Base-by-base conservation (phyloP, 2,113 vertebrate genomes). In the Ceuthmochares aereus region DNA sequence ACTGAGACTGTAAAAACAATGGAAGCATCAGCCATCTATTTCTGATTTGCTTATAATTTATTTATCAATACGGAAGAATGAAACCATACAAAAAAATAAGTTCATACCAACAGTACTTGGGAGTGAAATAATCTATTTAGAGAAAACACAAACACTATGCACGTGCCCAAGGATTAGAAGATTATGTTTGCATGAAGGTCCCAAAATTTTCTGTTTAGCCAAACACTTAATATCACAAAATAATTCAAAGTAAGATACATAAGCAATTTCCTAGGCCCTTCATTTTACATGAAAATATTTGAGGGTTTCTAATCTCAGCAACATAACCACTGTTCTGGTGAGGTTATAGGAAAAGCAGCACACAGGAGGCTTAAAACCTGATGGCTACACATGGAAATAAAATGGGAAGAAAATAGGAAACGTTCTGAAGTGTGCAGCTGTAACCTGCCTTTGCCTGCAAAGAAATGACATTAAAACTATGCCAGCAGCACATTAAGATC, bases 391-490 rank as follows among this genome's bases (percentile, higher is more conserved):
- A 63, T 0, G 6, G 47, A 74, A 93, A 87, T 83, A 75, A 86
- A 93, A 70, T 2, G 5, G 64, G 25, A 95, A 90, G 90, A 80
- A 92, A 95, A 84, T 52, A 86, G 84, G 86, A 95, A 95, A 67
- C 40, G 56, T 87, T 95, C 64, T 49, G 20, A 92, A 87, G 73
- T 13, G 16, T 86, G 81, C 68, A 95, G 80, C 83, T 94, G 68
- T 83, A 93, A 77, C 68, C 68, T 84, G 79, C 67, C 85, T 94
- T 69, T 84, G 79, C 92, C 81, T 89, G 91, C 60, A 89, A 89
- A 90, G 93, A 97, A 96, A 84, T 96, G 43, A 96, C 95, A 95
- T 87, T 72, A 93, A 70, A 95, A 92, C 68, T 55, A 86, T 60
- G 86, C 73, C 94, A 96, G 89, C 67, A 95, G 47, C 85, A 86